Conservation (phyloP, 2,797 vertebrate genomes). For the Vespertilio murinus region DNA sequence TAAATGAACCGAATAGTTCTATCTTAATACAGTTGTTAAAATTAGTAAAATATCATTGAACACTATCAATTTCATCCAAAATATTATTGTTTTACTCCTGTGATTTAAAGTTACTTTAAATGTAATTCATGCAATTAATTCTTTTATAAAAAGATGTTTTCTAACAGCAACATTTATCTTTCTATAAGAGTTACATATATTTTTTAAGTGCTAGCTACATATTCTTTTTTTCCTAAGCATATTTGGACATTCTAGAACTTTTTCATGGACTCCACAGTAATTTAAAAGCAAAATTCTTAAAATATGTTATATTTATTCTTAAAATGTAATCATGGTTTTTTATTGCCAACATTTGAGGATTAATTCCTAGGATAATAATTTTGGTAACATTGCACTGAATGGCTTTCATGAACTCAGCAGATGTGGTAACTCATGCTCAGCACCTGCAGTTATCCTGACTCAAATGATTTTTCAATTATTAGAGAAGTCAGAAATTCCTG, state of each 20-base stretch:
- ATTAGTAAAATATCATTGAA: slow-evolving; percentile 4
- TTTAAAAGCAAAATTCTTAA: slow-evolving; percentile 5
- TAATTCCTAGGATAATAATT: slow-evolving; percentile 34
- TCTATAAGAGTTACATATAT: neutral
- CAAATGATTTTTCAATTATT: slow-evolving; percentile 3
- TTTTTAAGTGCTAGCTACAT: neutral
- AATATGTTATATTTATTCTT: slow-evolving; percentile 34
- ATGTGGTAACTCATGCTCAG: slow-evolving; percentile 15
- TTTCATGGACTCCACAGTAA: neutral
- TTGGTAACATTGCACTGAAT: neutral
- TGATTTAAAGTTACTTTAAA: neutral
- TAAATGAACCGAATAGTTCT: neutral
- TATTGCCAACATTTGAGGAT: neutral
- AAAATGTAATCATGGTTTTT: slow-evolving; percentile 5
- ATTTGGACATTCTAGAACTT: neutral
- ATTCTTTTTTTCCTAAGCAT: neutral
- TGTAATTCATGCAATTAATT: neutral
- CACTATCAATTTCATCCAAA: neutral
- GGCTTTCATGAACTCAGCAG: slow-evolving; percentile 17
- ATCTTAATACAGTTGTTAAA: slow-evolving; percentile 3
- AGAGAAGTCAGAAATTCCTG: neutral
- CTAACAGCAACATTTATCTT: neutral
- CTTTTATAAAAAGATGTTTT: neutral
- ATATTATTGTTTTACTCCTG: neutral
- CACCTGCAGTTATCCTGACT: slow-evolving; percentile 38